A percentile compares a stretch with the other conserved stretches of the same genome.
These are phyloP conservation scores for Catalaphyllia jardinei DNA, from an alignment of 64 coral and sea anemone species.

Conservation along the genomic window DNA sequence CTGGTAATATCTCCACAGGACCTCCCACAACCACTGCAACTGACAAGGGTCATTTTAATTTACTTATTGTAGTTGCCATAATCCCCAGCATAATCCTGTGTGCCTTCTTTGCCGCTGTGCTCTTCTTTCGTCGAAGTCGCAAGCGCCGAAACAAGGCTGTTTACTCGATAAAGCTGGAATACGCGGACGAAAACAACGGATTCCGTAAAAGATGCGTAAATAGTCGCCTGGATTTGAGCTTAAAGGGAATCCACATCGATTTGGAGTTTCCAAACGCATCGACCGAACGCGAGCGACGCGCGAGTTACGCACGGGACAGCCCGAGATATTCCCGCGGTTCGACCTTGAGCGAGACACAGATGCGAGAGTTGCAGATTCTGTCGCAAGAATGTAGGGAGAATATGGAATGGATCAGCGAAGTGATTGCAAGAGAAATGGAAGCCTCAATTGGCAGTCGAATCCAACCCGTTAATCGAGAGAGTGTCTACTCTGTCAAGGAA, in stretches of 20 bases:
- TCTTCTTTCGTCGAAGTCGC: conserved; percentile 54
- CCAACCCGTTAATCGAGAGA: conserved; percentile 41
- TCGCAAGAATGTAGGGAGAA: conserved; percentile 72
- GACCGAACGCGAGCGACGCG: conserved; percentile 25
- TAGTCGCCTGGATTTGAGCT: conserved; percentile 75
- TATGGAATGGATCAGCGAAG: conserved; percentile 78
- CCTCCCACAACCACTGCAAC: not conserved
- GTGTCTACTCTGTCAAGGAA: conserved; percentile 60
- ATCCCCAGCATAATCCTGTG: conserved; percentile 31
- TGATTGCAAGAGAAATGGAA: conserved; percentile 73
- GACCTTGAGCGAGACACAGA: conserved; percentile 55
- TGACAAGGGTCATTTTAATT: not conserved
- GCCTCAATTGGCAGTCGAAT: conserved; percentile 4
- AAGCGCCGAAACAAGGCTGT: conserved; percentile 54
- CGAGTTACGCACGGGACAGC: conserved; percentile 21
- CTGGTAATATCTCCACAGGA: not conserved
- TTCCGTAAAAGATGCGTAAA: conserved; percentile 34
- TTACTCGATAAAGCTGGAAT: conserved; percentile 81
- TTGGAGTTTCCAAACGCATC: conserved; percentile 55
- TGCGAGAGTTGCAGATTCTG: conserved; percentile 72
- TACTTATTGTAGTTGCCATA: conserved; percentile 50
- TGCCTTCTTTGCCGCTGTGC: conserved; percentile 14
- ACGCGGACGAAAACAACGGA: conserved; percentile 56
- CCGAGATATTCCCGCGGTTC: conserved; percentile 35
- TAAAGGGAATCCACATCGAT: conserved; percentile 89